These are phyloP conservation scores for Sphenodon punctatus DNA, from an alignment of 2,797 vertebrate genomes.

Conservation along the genomic window DNA sequence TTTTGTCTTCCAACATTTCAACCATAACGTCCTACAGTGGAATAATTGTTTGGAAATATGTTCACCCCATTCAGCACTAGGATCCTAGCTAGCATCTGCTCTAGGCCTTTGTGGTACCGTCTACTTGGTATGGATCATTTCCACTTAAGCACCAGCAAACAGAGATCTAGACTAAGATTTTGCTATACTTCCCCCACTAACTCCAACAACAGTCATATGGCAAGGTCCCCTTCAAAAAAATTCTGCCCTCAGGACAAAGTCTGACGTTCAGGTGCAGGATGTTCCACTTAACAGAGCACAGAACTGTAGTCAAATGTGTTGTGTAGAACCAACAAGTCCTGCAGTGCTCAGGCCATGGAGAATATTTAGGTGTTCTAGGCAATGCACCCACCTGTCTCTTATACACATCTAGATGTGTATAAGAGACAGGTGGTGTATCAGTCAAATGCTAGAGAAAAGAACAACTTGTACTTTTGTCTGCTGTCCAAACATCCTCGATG, in stretches of 20 bases:
- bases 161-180: background rate
- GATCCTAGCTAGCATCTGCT: too few species aligned
- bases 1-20: too few species aligned
- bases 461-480: conserved; percentile 61
- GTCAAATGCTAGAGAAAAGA: conserved; percentile 51
- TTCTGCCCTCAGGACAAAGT: background rate
- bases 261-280: background rate
- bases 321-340: background rate
- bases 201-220: background rate
- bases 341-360: background rate
- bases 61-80: too few species aligned
- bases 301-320: background rate
- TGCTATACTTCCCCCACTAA: rapidly evolving
- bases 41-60: too few species aligned
- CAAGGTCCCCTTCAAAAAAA: background rate
- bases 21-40: too few species aligned
- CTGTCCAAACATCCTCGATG: conserved; percentile 56
- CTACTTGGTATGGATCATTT: too few species aligned
- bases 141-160: background rate
- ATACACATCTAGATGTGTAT: background rate
- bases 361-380: background rate
- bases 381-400: too few species aligned
- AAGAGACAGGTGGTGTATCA: conserved; percentile 11
- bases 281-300: background rate
- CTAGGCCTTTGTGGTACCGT: too few species aligned